Base-by-base conservation (phyloP, 2,113 vertebrate species). In the Leptocoma aspasia region DNA sequence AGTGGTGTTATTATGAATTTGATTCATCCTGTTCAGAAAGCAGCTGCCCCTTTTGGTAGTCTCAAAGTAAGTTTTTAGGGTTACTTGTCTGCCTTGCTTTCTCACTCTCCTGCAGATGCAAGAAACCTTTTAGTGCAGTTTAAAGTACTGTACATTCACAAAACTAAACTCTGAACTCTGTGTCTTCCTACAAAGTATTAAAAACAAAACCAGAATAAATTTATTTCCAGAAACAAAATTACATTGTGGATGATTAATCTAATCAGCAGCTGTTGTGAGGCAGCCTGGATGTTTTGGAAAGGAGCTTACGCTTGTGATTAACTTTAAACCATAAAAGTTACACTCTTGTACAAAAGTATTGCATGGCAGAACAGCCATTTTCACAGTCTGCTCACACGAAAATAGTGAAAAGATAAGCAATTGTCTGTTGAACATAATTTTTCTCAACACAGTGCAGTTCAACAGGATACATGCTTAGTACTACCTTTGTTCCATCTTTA, bases 311-410 rank as follows among this genome's bases (percentile, higher is more conserved):
- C 57, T 92, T 78, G 19, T 14, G 24, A 30, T 60, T 70, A 93
- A 64, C 85, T 85, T 85, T 42, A 66, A 72, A 72, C 64, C 61
- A 47, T 63, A 73, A 79, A 93, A 82, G 86, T 94, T 70, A 87
- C 69, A 93, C 73, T 91, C 87, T 54, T 65, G 82, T 89, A 92
- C 85, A 96, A 91, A 97, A 95, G 88, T 49, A 88, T 75, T 86
- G 64, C 86, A 33, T 76, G 97, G 97, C 91, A 44, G 79, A 86
- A 80, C 31, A 82, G 96, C 95, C 97, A 91, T 84, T 71, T 95
- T 96, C 97, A 97, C 89, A 97, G 97, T 94, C 94, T 89, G 79
- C 94, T 96, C 95, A 95, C 70, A 42, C 47, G 86, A 90, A 96
- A 94, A 90, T 27, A 92, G 80, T 86, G 90, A 96, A 95, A 95